Evolutionary conservation across 2,888 invertebrate species (phyloP).

Genomic region (Alviniconcha strummeri): DNA sequence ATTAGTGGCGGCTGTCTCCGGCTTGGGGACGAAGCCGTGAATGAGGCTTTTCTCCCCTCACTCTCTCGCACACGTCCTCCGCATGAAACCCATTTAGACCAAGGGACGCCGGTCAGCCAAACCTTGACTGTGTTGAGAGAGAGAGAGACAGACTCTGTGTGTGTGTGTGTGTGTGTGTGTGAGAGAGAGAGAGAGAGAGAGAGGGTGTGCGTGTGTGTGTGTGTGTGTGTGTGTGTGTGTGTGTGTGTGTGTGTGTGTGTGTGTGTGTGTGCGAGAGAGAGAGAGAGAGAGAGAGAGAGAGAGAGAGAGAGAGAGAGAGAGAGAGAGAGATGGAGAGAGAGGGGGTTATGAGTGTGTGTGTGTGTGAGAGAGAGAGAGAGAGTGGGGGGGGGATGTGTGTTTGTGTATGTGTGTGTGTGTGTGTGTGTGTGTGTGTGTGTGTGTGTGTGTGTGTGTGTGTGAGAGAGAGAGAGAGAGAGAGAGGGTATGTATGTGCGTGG

Average conservation of each 20-base stretch:
- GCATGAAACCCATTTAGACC: too few relatives aligned
- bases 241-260: neutral
- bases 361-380: too few relatives aligned
- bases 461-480: too few relatives aligned
- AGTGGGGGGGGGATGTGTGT: neutral
- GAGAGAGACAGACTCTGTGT: neutral
- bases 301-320: too few relatives aligned
- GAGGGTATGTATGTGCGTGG: too few relatives aligned
- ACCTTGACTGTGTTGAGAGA: too few relatives aligned
- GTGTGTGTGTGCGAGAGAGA: neutral
- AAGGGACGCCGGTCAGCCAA: too few relatives aligned
- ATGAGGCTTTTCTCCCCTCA: too few relatives aligned
- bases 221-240: neutral
- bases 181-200: neutral
- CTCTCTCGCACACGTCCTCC: too few relatives aligned
- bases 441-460: neutral
- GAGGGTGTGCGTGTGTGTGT: neutral
- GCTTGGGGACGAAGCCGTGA: neutral
- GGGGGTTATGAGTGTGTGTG: too few relatives aligned
- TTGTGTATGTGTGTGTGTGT: neutral
- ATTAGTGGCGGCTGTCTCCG: neutral
- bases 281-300: neutral
- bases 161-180: conserved; percentile 6
- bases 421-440: neutral
- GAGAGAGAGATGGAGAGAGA: too few relatives aligned